phyloP scores from a whole-genome alignment of 2,797 vertebrate genomes.

The Gymnothorax reevesii region DNA sequence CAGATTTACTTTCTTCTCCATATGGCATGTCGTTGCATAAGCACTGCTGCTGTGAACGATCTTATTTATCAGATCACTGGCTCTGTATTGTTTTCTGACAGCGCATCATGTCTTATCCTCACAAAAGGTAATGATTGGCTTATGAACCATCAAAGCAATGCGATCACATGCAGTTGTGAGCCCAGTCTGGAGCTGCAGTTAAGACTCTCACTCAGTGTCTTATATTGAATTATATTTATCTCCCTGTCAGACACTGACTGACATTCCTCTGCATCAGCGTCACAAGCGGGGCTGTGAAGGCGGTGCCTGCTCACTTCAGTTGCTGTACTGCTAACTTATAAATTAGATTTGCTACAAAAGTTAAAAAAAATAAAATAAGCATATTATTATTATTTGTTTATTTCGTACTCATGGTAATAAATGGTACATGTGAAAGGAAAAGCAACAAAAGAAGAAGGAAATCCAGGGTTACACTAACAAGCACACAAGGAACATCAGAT shows the following conservation, averaged over 20 bases:
- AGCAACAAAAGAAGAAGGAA: too few relatives aligned
- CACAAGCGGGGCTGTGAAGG: too few relatives aligned
- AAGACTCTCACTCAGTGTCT: neutral
- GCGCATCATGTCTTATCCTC: conserved; percentile 13
- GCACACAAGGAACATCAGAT: too few relatives aligned
- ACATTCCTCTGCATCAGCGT: too few relatives aligned
- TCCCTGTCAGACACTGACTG: neutral
- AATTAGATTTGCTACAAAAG: too few relatives aligned
- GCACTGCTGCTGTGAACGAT: conserved; percentile 6
- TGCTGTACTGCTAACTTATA: too few relatives aligned
- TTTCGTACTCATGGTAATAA: too few relatives aligned
- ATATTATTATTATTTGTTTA: neutral
- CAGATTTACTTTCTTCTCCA: neutral
- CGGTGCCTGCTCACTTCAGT: too few relatives aligned
- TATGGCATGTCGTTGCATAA: neutral
- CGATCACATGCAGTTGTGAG: neutral
- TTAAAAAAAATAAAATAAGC: too few relatives aligned
- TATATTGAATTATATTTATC: neutral
- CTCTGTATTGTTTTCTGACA: conserved; percentile 2
- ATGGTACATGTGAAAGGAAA: too few relatives aligned
- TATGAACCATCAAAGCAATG: neutral
- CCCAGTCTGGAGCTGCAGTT: neutral
- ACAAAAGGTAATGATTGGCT: neutral
- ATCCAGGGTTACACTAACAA: too few relatives aligned
- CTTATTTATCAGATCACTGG: conserved; percentile 18